A percentile compares a stretch with the other conserved stretches of the same genome.
Evolutionary conservation across 2,113 vertebrate species (phyloP).

Genomic region (Rhineura floridana): DNA sequence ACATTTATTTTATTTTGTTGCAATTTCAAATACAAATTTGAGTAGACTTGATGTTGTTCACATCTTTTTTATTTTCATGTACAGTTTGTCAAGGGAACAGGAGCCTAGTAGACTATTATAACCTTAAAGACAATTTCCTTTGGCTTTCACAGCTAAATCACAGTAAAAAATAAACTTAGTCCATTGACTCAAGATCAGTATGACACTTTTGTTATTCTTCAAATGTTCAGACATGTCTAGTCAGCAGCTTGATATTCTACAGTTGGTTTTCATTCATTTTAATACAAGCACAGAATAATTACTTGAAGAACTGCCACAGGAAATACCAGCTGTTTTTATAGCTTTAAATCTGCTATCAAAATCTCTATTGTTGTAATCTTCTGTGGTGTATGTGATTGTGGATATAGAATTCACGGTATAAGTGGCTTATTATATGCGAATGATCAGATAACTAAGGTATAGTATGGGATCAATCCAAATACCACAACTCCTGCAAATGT

Average conservation of each 20-base stretch:
- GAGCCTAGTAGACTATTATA: conserved; percentile 58
- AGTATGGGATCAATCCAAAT: conserved; percentile 29
- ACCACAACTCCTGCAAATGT: conserved; percentile 29
- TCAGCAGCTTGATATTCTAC: conserved; percentile 35
- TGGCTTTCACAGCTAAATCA: conserved; percentile 27
- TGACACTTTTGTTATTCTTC: conserved; percentile 36
- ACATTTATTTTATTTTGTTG: neutral
- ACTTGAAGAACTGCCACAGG: conserved; percentile 52
- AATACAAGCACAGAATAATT: conserved; percentile 57
- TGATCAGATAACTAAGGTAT: conserved; percentile 35
- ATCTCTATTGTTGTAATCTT: conserved; percentile 51
- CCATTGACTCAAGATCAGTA: neutral
- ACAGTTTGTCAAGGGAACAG: conserved; percentile 9
- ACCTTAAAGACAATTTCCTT: conserved; percentile 32
- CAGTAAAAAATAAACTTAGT: conserved; percentile 16
- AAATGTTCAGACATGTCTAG: conserved; percentile 30
- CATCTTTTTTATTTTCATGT: conserved; percentile 46
- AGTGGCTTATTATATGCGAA: conserved; percentile 56
- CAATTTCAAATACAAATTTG: neutral
- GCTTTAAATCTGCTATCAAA: conserved; percentile 61
- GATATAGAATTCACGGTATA: conserved; percentile 58
- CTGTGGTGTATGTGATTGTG: conserved; percentile 58
- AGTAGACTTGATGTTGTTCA: conserved; percentile 40
- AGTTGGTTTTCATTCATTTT: conserved; percentile 62
- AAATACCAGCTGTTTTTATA: conserved; percentile 58